phyloP scores from a whole-genome alignment of 2,888 invertebrate species.

The Eupithecia inturbata region DNA sequence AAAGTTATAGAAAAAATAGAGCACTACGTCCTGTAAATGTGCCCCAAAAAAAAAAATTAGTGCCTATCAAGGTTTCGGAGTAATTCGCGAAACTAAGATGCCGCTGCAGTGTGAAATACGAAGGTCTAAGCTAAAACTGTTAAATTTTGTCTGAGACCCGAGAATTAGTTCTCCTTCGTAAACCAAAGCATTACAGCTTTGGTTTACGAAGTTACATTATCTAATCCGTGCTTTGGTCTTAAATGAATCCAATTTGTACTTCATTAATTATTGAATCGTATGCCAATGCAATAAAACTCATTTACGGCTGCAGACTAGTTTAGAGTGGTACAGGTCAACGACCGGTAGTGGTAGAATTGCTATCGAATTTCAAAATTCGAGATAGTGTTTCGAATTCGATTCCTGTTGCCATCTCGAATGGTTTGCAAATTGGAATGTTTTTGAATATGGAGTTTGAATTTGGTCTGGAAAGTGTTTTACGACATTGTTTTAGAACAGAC shows the following conservation, averaged over 20 bases:
- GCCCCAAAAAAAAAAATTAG: too few species aligned
- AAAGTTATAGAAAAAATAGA: too few species aligned
- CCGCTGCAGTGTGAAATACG: too few species aligned
- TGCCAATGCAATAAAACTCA: background rate
- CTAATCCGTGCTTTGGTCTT: background rate
- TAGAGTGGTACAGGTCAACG: constrained; percentile 10
- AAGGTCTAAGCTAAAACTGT: background rate
- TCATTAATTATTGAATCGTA: constrained; percentile 12
- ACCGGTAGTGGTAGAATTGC: constrained; percentile 42
- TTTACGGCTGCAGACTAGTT: background rate
- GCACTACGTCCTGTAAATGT: too few species aligned
- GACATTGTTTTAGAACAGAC: background rate
- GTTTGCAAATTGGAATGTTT: constrained; percentile 5
- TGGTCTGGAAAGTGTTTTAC: background rate
- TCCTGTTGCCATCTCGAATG: constrained; percentile 2
- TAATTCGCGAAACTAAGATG: too few species aligned
- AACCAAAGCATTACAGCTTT: too few species aligned
- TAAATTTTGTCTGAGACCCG: background rate
- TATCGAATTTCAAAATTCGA: constrained; percentile 58
- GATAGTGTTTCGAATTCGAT: constrained; percentile 23
- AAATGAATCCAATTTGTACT: constrained; percentile 1
- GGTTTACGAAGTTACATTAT: too few species aligned
- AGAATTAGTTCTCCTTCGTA: too few species aligned
- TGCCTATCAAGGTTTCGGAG: too few species aligned
- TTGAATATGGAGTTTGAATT: constrained; percentile 3